Base-by-base conservation (phyloP, 1,140 invertebrate species). In the Ceratina japonica region DNA sequence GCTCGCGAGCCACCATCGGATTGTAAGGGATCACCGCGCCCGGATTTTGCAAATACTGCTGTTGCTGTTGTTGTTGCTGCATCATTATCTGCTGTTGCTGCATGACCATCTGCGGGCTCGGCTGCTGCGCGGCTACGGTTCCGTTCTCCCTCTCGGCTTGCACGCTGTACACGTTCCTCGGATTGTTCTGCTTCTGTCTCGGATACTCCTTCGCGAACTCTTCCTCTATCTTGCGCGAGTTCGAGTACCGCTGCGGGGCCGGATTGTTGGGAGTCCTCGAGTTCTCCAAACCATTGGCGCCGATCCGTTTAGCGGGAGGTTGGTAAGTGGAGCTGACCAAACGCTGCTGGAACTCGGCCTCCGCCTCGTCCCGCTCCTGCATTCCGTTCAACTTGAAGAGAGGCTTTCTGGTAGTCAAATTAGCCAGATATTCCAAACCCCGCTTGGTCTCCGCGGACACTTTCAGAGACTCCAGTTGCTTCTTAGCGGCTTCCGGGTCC, bases 231-330 rank as follows among this genome's bases (percentile, higher is more conserved):
- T 31, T 44, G 10, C 37, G 37, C 37, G 37, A 44, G 59, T 59
- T 62, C 79, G 37, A 58, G 15, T 4, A 56, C 12, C 18, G 54
- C 15, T 75, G 75, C 0, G 4, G 3, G 0, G 31, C 0, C 12
- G 87, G 89, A 83, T 90, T 90, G 66, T 89, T 71, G 1, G 79
- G 61, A 62, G 86, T 87, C 13, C 89, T 87, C 0, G 1, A 56
- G 64, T 91, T 91, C 51, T 86, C 87, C 10, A 91, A 61, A 2
- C 89, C 90, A 51, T 91, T 91, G 0, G 82, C 69, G 1, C 82
- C 86, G 0, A 76, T 1, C 20, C 27, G 56, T 52, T 84, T 85
- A 37, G 37, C 18, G n/a, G 22, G 0, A 24, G 63, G 52, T 15
- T 61, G 20, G 15, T 8, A 5, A 7, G 1, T 8, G 0, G 65